Percentiles rank a stretch among this genome's conserved stretches.
Conservation (phyloP, 2,113 vertebrate genomes). For the Anoura caudifer region DNA sequence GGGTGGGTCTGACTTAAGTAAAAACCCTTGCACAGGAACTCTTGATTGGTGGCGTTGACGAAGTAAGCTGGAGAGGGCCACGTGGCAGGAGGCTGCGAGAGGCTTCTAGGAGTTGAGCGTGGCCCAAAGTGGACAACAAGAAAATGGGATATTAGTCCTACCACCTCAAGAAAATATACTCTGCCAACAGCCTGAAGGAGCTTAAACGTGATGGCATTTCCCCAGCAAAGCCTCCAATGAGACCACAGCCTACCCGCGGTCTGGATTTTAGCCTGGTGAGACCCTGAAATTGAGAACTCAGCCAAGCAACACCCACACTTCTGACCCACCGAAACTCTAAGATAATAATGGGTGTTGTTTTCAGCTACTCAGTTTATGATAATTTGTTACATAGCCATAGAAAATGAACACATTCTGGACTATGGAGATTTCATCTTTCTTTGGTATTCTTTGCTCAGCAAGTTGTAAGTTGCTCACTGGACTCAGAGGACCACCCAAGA, state of each 20-base stretch:
- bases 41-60: neutral
- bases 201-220: neutral
- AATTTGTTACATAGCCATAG: neutral
- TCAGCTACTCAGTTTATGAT: neutral
- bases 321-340: neutral
- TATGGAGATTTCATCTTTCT: neutral
- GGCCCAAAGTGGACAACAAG: neutral
- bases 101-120: neutral
- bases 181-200: neutral
- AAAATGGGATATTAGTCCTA: neutral
- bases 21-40: neutral
- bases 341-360: neutral
- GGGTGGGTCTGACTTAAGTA: neutral
- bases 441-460: neutral
- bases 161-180: neutral
- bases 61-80: neutral
- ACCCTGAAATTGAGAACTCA: neutral
- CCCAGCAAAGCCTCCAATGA: neutral
- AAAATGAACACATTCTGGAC: neutral
- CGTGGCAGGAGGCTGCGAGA: fast-evolving
- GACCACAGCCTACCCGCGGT: neutral
- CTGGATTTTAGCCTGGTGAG: neutral
- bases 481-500: neutral
- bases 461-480: neutral
- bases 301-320: neutral